Evolutionary conservation across 2,888 invertebrate species (phyloP).

Genomic region (Philopedon plagiatum): DNA sequence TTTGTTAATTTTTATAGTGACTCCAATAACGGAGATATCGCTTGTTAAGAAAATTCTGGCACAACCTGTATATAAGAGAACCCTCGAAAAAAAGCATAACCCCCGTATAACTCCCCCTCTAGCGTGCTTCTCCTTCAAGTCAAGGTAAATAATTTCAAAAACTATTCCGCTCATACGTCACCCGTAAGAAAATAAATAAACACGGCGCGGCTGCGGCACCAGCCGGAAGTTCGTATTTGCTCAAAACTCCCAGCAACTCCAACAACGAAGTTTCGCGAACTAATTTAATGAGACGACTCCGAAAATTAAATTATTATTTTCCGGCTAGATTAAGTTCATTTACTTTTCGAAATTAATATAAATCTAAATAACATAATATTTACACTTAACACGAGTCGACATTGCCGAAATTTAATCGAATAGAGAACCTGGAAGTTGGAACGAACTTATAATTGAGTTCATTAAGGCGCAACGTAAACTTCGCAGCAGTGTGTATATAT

Average conservation of each 20-base stretch:
- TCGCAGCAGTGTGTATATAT: background rate
- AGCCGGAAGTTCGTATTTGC: slow-evolving; percentile 37
- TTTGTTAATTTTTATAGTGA: too few relatives aligned
- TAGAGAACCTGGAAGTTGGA: slow-evolving; percentile 55
- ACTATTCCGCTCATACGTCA: slow-evolving; percentile 5
- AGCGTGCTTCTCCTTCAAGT: too few relatives aligned
- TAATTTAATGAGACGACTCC: slow-evolving; percentile 51
- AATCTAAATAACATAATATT: slow-evolving; percentile 58
- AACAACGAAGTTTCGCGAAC: slow-evolving; percentile 31
- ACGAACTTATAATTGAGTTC: slow-evolving; percentile 40
- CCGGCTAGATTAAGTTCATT: slow-evolving; percentile 55
- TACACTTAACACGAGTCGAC: slow-evolving; percentile 59
- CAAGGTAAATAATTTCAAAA: background rate
- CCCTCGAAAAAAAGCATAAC: too few relatives aligned
- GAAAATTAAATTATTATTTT: slow-evolving; percentile 53
- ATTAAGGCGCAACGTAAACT: slow-evolving; percentile 35
- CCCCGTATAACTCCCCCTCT: too few relatives aligned
- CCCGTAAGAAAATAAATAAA: slow-evolving; percentile 20
- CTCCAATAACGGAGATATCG: too few relatives aligned
- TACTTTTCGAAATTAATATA: slow-evolving; percentile 56
- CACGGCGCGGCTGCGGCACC: background rate
- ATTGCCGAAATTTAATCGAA: slow-evolving; percentile 62
- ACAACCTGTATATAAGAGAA: too few relatives aligned
- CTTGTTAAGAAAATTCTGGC: too few relatives aligned
- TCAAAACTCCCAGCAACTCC: slow-evolving; percentile 31